Conservation (phyloP, 1,140 invertebrate species). For the Paralvinella palmiformis region DNA sequence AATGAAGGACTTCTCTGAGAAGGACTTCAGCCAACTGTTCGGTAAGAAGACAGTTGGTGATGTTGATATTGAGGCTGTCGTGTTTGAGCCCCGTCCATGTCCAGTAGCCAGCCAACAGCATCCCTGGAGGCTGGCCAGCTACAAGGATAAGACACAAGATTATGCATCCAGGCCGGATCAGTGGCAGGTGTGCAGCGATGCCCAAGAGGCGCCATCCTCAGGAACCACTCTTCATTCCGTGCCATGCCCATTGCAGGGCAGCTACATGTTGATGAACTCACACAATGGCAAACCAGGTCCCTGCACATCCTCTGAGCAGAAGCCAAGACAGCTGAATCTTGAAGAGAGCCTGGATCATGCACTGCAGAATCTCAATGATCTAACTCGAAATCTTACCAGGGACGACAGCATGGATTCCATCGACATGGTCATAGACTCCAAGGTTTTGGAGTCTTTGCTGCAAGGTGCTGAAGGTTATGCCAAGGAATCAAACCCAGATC, state of each 20-base stretch:
- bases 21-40: slow-evolving; percentile 16
- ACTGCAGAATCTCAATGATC: too few species aligned
- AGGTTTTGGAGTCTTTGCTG: slow-evolving; percentile 19
- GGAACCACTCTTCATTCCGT: background rate
- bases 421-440: slow-evolving; percentile 16
- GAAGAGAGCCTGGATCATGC: background rate
- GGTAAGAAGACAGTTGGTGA: background rate
- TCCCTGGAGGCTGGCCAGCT: background rate
- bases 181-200: background rate
- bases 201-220: background rate
- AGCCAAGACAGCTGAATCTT: background rate
- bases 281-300: background rate
- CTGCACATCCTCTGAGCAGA: background rate
- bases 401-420: slow-evolving; percentile 12
- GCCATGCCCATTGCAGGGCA: background rate
- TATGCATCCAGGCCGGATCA: background rate
- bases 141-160: background rate
- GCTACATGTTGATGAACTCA: background rate
- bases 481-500: too few species aligned
- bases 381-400: background rate
- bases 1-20: slow-evolving; percentile 29
- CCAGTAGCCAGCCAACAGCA: background rate
- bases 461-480: slow-evolving; percentile 18
- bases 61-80: background rate
- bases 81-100: slow-evolving; percentile 13